Base-by-base conservation (phyloP, 2,797 vertebrate species). In the Balearica regulorum region DNA sequence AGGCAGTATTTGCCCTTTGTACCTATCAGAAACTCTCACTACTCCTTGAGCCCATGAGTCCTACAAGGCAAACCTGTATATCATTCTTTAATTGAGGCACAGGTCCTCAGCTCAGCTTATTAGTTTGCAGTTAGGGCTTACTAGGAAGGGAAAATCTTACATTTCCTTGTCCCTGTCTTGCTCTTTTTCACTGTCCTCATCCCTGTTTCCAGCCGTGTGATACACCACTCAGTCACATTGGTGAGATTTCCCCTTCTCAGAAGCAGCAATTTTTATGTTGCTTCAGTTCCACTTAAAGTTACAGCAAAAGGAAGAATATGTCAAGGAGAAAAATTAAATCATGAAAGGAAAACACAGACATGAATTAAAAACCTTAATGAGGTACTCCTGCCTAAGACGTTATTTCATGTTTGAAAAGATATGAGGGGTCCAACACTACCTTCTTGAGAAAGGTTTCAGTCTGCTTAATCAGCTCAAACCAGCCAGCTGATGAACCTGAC, bases 221-320 rank as follows among this genome's bases (percentile, higher is more conserved):
- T 26, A 24, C 16, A 2, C 11, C 3, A 15, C 12, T 51, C 33
- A 6, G 6, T 26, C 1, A 1, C 18, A 5, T 5, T 19, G 4
- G 25, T 49, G 62, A 65, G 57, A 43, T 13, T 4, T 28, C 5
- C 18, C 11, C 37, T 77, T 22, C n/a, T 71, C 41, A 37, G 33
- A 0, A 69, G 19, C 31, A 53, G 31, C 22, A 69, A 62, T 2
- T 7, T 78, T 65, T 48, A 21, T 7, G 25, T 54, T 77, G 24
- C 28, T 79, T 76, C 35, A 16, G 16, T 19, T 91, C 24, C 69
- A 58, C 20, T 83, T 80, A 83, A 71, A 58, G 41, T 43, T 31
- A 70, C 3, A 2, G 33, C 54, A n/a, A 13, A 57, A 91, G 22
- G 25, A 89, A 10, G 7, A 79, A 13, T 13, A 37, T 7, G 8